Evolutionary conservation across 2,113 vertebrate genomes (phyloP).

Genomic region (human): GRCh38 chr16:59300001-59300500

Average conservation of each 20-base stretch:
- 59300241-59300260: constrained; percentile 4
- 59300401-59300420: not conserved
- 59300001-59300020: not conserved
- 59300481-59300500: constrained; percentile 73
- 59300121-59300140: not conserved
- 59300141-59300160: not conserved
- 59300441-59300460: constrained; percentile 75
- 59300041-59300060: not conserved
- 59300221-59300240: not conserved
- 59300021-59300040: not conserved
- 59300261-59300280: not conserved
- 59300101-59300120: not conserved
- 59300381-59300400: not conserved
- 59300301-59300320: not conserved
- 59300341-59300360: not conserved
- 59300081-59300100: not conserved
- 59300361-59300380: not conserved
- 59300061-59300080: not conserved
- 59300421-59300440: constrained; percentile 40
- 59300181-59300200: not conserved
- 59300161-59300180: constrained; percentile 13
- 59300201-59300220: not conserved
- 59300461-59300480: constrained; percentile 66
- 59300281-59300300: not conserved
- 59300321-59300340: not conserved